These are phyloP conservation scores for Drosophila bocqueti DNA, from an alignment of 1,140 invertebrate species.

Conservation along the genomic window DNA sequence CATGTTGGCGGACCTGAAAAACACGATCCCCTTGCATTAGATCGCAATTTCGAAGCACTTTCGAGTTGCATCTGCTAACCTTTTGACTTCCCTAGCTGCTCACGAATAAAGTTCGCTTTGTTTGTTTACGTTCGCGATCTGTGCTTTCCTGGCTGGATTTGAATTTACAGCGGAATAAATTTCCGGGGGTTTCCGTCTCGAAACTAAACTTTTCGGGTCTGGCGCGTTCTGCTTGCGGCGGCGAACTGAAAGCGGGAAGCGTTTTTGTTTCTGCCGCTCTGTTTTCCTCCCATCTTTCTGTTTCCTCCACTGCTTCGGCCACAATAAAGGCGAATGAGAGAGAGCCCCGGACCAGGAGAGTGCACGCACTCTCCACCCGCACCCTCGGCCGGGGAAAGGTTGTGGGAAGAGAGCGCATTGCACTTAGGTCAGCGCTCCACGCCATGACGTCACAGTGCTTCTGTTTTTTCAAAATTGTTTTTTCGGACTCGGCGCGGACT, in stretches of 20 bases:
- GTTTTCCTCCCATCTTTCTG: conserved; percentile 18
- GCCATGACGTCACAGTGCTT: conserved; percentile 54
- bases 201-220: conserved; percentile 50
- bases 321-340: conserved; percentile 16
- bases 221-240: conserved; percentile 66
- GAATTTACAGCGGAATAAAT: conserved; percentile 50
- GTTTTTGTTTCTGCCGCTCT: conserved; percentile 56
- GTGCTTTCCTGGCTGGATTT: conserved; percentile 36
- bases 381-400: neutral
- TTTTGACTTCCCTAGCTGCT: conserved; percentile 60
- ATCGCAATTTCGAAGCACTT: conserved; percentile 7
- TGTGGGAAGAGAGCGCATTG: conserved; percentile 20
- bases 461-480: conserved; percentile 10
- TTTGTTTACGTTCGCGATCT: conserved; percentile 34
- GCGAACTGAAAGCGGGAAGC: conserved; percentile 71
- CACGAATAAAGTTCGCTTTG: conserved; percentile 14
- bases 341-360: conserved; percentile 22
- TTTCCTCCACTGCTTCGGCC: conserved; percentile 14
- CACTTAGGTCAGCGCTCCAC: conserved; percentile 39
- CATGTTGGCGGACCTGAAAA: conserved; percentile 61
- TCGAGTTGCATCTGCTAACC: conserved; percentile 56
- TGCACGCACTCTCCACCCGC: conserved; percentile 41
- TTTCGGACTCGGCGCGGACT: conserved; percentile 1
- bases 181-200: conserved; percentile 30
- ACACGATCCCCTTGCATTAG: conserved; percentile 16